Evolutionary conservation across 2,888 invertebrate genomes (phyloP).

Genomic region (Cremastinae sp.): DNA sequence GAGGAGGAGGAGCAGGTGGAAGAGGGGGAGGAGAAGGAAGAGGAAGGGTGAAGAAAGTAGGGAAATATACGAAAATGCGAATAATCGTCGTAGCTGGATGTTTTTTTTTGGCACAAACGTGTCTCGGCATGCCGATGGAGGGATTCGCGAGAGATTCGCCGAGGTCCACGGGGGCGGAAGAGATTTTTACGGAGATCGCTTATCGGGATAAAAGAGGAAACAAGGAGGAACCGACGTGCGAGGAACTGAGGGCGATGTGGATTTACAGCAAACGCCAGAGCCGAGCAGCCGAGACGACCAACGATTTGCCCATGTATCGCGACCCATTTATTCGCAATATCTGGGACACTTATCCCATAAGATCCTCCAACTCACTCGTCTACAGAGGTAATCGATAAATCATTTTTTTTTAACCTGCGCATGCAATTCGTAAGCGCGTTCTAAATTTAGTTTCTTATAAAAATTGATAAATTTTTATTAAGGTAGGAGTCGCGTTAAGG

Average conservation of each 20-base stretch:
- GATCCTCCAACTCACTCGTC: slow-evolving; percentile 67
- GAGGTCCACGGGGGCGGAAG: slow-evolving; percentile 45
- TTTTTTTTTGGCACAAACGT: slow-evolving; percentile 59
- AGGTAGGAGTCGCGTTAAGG: too few relatives aligned
- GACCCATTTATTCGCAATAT: slow-evolving; percentile 91
- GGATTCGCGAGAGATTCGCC: slow-evolving; percentile 11
- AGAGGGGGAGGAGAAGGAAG: too few relatives aligned
- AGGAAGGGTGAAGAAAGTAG: background rate
- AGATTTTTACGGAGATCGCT: slow-evolving; percentile 63
- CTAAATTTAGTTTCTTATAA: background rate
- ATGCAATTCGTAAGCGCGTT: background rate
- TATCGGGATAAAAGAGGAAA: slow-evolving; percentile 71
- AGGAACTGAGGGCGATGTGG: slow-evolving; percentile 95
- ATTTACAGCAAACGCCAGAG: slow-evolving; percentile 94
- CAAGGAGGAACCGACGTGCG: slow-evolving; percentile 89
- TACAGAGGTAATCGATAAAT: slow-evolving; percentile 70
- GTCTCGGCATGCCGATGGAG: slow-evolving; percentile 40
- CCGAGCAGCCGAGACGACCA: slow-evolving; percentile 92
- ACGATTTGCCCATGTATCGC: slow-evolving; percentile 91
- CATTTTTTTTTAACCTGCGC: background rate
- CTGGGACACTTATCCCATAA: slow-evolving; percentile 86
- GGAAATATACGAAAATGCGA: slow-evolving; percentile 51
- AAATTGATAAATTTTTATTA: background rate
- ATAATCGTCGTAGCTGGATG: slow-evolving; percentile 55
- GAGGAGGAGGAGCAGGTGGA: too few relatives aligned